phyloP scores from a whole-genome alignment of 2,113 vertebrate genomes.

The Labrus mixtus region DNA sequence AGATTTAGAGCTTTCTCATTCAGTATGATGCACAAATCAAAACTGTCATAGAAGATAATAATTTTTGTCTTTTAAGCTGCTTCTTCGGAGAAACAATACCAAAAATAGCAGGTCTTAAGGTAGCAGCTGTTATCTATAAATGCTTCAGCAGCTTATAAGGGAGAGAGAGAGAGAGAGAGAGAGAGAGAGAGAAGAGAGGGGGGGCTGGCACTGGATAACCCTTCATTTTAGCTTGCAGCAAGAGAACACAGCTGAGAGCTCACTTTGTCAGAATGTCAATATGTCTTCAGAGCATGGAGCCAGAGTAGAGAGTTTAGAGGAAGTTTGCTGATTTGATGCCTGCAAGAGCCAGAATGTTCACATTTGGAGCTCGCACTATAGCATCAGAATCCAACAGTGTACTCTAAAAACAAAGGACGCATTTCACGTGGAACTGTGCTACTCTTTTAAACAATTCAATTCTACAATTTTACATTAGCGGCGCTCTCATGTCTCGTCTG shows the following conservation, averaged over 20 bases:
- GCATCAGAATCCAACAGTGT: no score
- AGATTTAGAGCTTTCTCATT: slow-evolving; percentile 15
- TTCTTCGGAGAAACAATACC: slow-evolving; percentile 23
- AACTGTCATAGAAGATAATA: slow-evolving; percentile 2
- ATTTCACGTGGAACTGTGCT: no score
- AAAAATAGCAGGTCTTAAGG: slow-evolving; percentile 44
- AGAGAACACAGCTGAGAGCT: slow-evolving; percentile 14
- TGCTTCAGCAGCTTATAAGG: slow-evolving; percentile 23
- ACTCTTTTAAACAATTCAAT: no score
- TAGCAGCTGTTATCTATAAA: slow-evolving; percentile 38
- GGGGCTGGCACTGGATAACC: not conserved
- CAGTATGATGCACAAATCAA: slow-evolving; percentile 9
- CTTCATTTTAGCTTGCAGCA: slow-evolving; percentile 36
- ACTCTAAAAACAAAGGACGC: no score
- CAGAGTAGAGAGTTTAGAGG: slow-evolving; percentile 34
- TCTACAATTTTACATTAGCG: no score
- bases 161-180: not conserved
- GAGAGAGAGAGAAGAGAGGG: not conserved
- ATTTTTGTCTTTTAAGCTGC: slow-evolving; percentile 6
- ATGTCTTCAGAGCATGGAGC: slow-evolving; percentile 29
- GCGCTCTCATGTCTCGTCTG: no score
- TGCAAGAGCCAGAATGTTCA: slow-evolving; percentile 16
- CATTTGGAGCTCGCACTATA: not conserved
- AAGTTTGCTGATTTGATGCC: slow-evolving; percentile 34
- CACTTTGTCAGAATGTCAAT: slow-evolving; percentile 58